Percentiles rank a stretch among this genome's conserved stretches.
Evolutionary conservation across 2,113 vertebrate genomes (phyloP).

Genomic region (Periophthalmus modestus): DNA sequence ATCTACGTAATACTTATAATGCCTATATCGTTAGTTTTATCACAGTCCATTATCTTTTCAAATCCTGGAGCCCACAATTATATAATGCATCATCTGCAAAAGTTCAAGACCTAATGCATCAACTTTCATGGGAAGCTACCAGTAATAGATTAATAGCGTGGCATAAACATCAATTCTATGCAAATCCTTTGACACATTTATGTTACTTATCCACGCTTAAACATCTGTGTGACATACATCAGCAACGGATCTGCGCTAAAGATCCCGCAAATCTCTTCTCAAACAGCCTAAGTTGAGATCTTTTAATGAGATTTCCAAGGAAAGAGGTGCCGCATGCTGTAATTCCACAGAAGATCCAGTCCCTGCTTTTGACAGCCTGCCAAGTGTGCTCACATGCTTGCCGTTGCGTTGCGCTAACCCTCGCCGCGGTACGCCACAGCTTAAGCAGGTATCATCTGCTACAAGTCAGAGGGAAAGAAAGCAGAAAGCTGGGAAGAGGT

Average conservation of each 20-base stretch:
- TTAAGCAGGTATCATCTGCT: conserved; percentile 24
- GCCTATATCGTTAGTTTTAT: neutral
- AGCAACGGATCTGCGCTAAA: neutral
- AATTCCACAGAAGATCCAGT: conserved; percentile 18
- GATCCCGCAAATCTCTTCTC: conserved; percentile 13
- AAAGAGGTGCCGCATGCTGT: conserved; percentile 13
- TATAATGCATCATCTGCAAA: neutral
- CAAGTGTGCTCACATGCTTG: conserved; percentile 8
- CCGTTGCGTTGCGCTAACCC: conserved; percentile 21
- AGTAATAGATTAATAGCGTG: conserved; percentile 29
- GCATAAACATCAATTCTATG: conserved; percentile 22
- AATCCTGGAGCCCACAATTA: neutral
- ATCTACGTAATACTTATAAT: neutral
- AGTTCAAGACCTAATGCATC: conserved; percentile 9
- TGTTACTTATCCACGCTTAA: neutral
- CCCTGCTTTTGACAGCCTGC: conserved; percentile 16
- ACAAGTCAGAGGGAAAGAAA: conserved; percentile 6
- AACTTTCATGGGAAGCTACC: conserved; percentile 10
- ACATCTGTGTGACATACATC: neutral
- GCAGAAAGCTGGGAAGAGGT: neutral
- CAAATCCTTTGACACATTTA: conserved; percentile 12
- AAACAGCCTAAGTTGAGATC: conserved; percentile 15
- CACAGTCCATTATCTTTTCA: neutral
- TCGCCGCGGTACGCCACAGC: neutral
- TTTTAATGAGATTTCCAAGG: conserved; percentile 21